phyloP scores from a whole-genome alignment of 2,797 vertebrate species.

The Potorous gilbertii region DNA sequence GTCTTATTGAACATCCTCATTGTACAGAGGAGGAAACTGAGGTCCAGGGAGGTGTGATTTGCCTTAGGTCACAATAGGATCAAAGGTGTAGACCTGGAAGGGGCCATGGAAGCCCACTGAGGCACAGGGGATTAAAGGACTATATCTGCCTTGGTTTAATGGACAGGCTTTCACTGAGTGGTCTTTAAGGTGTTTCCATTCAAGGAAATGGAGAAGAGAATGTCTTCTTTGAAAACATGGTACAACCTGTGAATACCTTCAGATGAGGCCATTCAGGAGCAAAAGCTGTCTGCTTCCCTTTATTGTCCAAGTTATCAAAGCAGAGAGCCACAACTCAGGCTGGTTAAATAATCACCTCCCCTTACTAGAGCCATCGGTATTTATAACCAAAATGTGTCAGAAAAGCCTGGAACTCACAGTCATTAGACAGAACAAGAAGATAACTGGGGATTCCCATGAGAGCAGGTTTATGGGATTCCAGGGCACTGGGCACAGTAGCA shows the following conservation, averaged over 20 bases:
- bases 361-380: neutral
- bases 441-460: neutral
- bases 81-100: neutral
- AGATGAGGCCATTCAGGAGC: neutral
- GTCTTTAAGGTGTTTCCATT: neutral
- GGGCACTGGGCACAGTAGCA: neutral
- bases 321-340: neutral
- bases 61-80: no score
- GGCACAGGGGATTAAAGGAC: neutral
- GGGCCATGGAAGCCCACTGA: neutral
- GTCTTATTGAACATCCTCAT: no score
- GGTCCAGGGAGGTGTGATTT: no score
- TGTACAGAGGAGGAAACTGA: no score
- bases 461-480: neutral
- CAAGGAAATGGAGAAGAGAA: neutral
- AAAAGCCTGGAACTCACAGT: neutral
- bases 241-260: neutral
- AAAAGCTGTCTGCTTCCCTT: neutral
- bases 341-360: neutral
- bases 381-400: conserved; percentile 1
- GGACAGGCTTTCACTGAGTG: neutral
- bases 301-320: neutral
- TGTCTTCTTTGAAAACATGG: neutral
- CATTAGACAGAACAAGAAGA: conserved; percentile 6
- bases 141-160: neutral